A percentile compares a stretch with the other conserved stretches of the same genome.
phyloP scores from a whole-genome alignment of 2,888 invertebrate genomes.

The Dusona sp. region DNA sequence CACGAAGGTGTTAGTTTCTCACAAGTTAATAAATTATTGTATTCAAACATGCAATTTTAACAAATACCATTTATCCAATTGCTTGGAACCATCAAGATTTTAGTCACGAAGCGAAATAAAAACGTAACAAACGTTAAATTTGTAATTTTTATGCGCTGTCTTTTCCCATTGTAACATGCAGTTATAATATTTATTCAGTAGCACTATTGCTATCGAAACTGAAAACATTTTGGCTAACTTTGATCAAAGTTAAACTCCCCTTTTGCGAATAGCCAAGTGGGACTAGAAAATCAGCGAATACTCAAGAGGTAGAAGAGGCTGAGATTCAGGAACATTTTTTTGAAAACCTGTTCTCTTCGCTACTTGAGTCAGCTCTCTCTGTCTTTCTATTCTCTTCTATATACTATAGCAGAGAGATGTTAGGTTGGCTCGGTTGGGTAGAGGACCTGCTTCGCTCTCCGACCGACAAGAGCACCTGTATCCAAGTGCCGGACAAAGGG shows the following conservation, averaged over 20 bases:
- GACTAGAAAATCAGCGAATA: background rate
- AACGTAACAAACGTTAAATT: background rate
- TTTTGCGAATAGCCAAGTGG: background rate
- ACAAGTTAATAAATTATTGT: background rate
- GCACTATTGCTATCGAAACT: background rate
- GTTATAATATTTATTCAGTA: background rate
- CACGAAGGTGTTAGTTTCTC: background rate
- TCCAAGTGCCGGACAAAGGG: constrained; percentile 70
- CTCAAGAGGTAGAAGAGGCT: constrained; percentile 7
- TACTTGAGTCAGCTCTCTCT: constrained; percentile 46
- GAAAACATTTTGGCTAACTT: background rate
- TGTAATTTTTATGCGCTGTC: background rate
- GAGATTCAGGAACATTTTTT: constrained; percentile 65
- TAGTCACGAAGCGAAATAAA: background rate
- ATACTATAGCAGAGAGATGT: constrained; percentile 40
- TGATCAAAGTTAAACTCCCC: background rate
- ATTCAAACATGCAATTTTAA: too few relatives aligned
- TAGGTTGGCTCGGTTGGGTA: constrained; percentile 41
- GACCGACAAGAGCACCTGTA: constrained; percentile 65
- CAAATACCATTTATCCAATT: too few relatives aligned
- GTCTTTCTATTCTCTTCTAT: constrained; percentile 28
- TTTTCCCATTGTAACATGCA: background rate
- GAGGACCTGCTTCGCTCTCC: constrained; percentile 47
- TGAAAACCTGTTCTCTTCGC: constrained; percentile 71
- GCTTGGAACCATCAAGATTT: background rate